phyloP scores from a whole-genome alignment of 2,113 vertebrate species.

The Sinocyclocheilus maitianheensis region DNA sequence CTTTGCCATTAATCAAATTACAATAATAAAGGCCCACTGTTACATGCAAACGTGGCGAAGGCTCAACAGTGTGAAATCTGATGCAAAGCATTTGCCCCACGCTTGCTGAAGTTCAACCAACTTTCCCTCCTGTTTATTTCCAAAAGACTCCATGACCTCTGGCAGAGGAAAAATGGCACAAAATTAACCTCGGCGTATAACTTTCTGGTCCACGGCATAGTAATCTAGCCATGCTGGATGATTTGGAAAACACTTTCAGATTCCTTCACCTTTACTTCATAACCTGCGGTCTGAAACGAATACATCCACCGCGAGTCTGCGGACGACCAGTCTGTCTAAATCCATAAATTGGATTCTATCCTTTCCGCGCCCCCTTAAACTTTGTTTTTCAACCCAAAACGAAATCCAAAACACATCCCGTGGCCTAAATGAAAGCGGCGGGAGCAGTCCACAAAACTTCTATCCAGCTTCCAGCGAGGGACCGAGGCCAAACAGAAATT shows the following conservation, averaged over 20 bases:
- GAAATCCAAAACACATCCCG: conserved; percentile 24
- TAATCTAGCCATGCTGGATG: conserved; percentile 5
- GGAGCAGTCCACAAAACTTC: neutral
- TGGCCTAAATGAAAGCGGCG: neutral
- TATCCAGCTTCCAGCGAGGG: neutral
- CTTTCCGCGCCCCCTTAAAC: conserved; percentile 5
- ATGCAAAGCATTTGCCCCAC: neutral
- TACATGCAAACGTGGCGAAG: conserved; percentile 31
- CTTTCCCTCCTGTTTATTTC: conserved; percentile 25
- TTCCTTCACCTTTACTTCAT: conserved; percentile 31
- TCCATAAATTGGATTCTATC: conserved; percentile 12
- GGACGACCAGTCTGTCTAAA: neutral
- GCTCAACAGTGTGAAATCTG: conserved; percentile 24
- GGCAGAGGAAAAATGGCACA: conserved; percentile 4
- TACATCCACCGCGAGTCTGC: neutral
- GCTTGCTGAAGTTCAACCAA: neutral
- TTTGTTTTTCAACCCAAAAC: conserved; percentile 12
- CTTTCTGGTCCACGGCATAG: neutral
- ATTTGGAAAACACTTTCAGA: conserved; percentile 27
- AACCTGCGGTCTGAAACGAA: conserved; percentile 26
- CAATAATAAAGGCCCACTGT: conserved; percentile 40
- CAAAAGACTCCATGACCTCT: conserved; percentile 20
- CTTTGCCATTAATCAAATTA: conserved; percentile 57
- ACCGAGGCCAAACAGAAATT: conserved; percentile 41
- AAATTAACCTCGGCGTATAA: neutral